Base-by-base conservation (phyloP, 2,113 vertebrate genomes). In the Fregetta grallaria region DNA sequence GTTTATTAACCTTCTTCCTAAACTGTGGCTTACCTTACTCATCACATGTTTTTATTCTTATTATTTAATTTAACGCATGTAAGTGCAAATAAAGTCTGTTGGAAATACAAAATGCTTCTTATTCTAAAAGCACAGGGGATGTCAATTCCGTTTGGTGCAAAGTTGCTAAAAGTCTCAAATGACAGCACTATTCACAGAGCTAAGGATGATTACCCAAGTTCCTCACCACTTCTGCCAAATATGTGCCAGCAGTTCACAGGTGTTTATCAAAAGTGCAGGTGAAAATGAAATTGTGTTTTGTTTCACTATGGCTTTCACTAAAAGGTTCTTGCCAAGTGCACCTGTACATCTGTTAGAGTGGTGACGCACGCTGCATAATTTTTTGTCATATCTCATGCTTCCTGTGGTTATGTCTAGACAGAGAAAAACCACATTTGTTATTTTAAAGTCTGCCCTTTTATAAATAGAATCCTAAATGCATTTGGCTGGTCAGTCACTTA, bases 401-500 rank as follows among this genome's bases (percentile, higher is more conserved):
- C 95, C 86, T 81, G 83, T 77, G 83, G 88, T 50, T 94, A 84
- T 88, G 91, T 92, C 94, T 96, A 95, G 92, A 94, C 95, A 97
- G 91, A 44, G 44, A 68, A 96, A 92, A 92, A 26, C 5, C 44
- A 29, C 25, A 55, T 58, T 93, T 93, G 14, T 59, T 88, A 83
- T 91, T 94, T 96, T 88, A 58, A 84, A 75, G 16, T 29, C 40
- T 94, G 4, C 5, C 6, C 34, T 82, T 85, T 90, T 75, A 75
- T 83, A 93, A 94, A 88, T 93, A 95, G 88, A 82, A 88, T 55
- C 42, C 38, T 71, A 53, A 88, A 84, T 22, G 3, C 45, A 70
- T 94, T 58, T 90, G 62, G 30, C 53, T 87, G 72, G 70, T 76
- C 50, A 88, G 3, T 53, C n/a, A 92, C 61, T 73, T 47, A 29